These are phyloP conservation scores for Onychostruthus taczanowskii DNA, from an alignment of 2,113 vertebrate species.

Conservation along the genomic window DNA sequence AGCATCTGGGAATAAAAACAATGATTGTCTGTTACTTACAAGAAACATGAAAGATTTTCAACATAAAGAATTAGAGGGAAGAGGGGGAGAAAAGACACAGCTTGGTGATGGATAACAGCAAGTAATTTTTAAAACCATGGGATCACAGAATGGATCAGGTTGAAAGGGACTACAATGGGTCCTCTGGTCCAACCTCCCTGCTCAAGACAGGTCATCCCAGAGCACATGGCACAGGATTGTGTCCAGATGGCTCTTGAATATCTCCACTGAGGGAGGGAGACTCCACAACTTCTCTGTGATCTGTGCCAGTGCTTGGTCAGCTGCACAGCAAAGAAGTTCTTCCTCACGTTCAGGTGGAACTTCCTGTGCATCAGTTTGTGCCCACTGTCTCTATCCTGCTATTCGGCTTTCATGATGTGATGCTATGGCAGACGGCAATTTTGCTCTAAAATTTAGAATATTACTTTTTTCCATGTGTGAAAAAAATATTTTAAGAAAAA, in stretches of 20 bases:
- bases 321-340: neutral
- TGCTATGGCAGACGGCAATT: neutral
- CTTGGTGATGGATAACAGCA: constrained; percentile 39
- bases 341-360: neutral
- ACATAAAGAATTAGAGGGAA: neutral
- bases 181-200: neutral
- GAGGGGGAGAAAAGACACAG: neutral
- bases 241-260: neutral
- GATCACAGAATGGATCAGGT: neutral
- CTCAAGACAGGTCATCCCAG: neutral
- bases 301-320: neutral
- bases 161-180: neutral
- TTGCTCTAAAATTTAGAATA: neutral
- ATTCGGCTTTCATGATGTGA: neutral
- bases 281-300: neutral
- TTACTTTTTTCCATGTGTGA: neutral
- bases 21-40: constrained; percentile 50
- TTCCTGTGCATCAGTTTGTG: neutral
- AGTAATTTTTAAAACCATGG: neutral
- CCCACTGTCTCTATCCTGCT: rapidly evolving
- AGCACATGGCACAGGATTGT: neutral
- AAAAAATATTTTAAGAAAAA: neutral
- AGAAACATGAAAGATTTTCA: constrained; percentile 29
- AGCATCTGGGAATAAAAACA: constrained; percentile 53
- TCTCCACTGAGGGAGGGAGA: neutral